These are phyloP conservation scores for Tapirus terrestris DNA, from an alignment of 2,113 vertebrate species.

Conservation along the genomic window DNA sequence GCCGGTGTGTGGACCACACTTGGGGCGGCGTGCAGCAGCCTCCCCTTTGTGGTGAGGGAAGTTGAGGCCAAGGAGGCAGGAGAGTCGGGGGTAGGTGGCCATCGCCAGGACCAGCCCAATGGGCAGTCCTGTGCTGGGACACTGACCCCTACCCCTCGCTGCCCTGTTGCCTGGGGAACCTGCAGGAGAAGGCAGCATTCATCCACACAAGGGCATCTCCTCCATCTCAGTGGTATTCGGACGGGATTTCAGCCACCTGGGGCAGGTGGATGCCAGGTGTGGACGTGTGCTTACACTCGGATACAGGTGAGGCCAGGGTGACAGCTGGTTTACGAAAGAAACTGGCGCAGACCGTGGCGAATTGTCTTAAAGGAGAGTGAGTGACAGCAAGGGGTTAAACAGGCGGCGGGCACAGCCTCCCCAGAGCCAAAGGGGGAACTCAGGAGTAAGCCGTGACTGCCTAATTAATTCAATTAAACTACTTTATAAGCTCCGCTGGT, in stretches of 20 bases:
- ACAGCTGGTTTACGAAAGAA: not conserved
- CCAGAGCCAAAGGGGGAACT: conserved; percentile 83
- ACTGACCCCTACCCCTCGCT: not conserved
- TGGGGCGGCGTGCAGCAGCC: not conserved
- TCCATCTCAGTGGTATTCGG: not conserved
- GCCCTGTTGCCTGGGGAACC: not conserved
- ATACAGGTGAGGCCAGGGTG: not conserved
- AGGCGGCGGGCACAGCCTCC: conserved; percentile 82
- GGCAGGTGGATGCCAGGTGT: not conserved
- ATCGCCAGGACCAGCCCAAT: not conserved
- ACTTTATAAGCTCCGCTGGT: conserved; percentile 85
- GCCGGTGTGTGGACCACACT: not conserved
- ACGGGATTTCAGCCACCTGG: not conserved
- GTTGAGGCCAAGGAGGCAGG: not conserved
- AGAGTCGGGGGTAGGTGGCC: not conserved
- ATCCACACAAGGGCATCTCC: not conserved
- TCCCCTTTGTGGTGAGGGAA: not conserved
- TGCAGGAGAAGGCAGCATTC: not conserved
- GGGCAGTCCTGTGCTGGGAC: not conserved
- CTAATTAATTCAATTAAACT: conserved; percentile 90
- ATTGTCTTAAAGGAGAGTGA: not conserved
- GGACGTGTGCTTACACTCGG: fast-evolving
- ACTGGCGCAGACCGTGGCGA: fast-evolving
- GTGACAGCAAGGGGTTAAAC: conserved; percentile 74
- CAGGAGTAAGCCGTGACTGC: conserved; percentile 83